phyloP scores from a whole-genome alignment of 2,113 vertebrate genomes.

The Odocoileus virginianus region DNA sequence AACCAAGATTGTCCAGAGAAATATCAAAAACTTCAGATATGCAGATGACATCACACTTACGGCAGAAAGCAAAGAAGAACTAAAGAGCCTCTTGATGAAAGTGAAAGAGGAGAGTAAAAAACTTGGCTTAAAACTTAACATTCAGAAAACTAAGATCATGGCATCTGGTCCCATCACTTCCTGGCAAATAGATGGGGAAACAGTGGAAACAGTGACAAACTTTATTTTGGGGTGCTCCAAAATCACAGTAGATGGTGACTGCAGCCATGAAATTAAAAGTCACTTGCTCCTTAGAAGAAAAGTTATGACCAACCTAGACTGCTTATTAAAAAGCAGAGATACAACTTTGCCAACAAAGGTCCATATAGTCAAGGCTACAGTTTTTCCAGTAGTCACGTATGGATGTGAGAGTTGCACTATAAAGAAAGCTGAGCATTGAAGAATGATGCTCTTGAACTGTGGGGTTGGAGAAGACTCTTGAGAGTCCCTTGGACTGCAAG shows the following conservation, averaged over 20 bases:
- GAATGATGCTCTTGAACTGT: not conserved
- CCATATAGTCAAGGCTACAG: rapidly evolving
- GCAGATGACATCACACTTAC: not conserved
- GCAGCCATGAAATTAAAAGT: not conserved
- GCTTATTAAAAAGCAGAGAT: not conserved
- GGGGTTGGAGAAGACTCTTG: not conserved
- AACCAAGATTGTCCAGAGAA: rapidly evolving
- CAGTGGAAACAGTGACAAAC: not conserved
- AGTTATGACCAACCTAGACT: not conserved
- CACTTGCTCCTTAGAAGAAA: not conserved
- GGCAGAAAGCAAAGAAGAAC: not conserved
- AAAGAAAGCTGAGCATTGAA: not conserved
- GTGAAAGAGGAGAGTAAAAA: not conserved
- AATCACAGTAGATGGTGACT: not conserved
- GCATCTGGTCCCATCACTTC: not conserved
- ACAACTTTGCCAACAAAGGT: not conserved
- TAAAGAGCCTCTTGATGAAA: not conserved
- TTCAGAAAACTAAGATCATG: not conserved
- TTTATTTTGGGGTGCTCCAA: not conserved
- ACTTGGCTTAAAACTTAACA: not conserved
- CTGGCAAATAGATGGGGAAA: not conserved
- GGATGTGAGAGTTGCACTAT: not conserved
- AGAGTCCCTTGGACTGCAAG: not conserved
- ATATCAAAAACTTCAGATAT: not conserved
- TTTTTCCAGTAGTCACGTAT: not conserved